phyloP scores from a whole-genome alignment of 2,888 invertebrate genomes.

The Neria commutata region DNA sequence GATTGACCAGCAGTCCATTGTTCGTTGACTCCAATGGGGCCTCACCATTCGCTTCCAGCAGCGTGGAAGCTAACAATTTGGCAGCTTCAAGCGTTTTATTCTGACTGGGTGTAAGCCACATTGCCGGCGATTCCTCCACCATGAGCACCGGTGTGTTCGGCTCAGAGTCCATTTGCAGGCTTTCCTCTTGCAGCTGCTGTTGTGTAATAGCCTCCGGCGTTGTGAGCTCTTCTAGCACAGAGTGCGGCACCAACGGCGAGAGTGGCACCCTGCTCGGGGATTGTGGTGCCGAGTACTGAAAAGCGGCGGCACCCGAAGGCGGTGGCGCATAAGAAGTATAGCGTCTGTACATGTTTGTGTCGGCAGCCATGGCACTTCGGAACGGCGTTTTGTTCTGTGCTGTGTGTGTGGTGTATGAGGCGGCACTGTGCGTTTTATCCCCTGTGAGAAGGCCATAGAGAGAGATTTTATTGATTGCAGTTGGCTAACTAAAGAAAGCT shows the following conservation, averaged over 20 bases:
- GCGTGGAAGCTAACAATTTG: conserved; percentile 32
- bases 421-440: conserved; percentile 10
- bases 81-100: conserved; percentile 38
- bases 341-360: not conserved
- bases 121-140: conserved; percentile 30
- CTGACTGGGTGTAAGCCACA: conserved; percentile 28
- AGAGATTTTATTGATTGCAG: no score
- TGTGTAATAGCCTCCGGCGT: not conserved
- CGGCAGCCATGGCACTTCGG: not conserved
- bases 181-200: not conserved
- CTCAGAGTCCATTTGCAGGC: not conserved
- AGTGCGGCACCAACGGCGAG: conserved; percentile 31
- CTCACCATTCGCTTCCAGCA: conserved; percentile 33
- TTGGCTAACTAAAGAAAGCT: not conserved
- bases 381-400: conserved; percentile 1
- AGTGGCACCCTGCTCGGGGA: conserved; percentile 21
- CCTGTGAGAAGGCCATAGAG: no score
- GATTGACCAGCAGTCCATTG: conserved; percentile 1
- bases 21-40: conserved; percentile 15
- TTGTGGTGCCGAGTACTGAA: conserved; percentile 26
- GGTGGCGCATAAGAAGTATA: conserved; percentile 39
- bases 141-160: conserved; percentile 24
- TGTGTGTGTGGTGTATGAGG: conserved; percentile 15
- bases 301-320: conserved; percentile 34
- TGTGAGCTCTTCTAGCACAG: conserved; percentile 22